Evolutionary conservation across 2,888 invertebrate species (phyloP), one percentile per base, ranked within the genome.

Genomic region (Timema cristinae): DNA sequence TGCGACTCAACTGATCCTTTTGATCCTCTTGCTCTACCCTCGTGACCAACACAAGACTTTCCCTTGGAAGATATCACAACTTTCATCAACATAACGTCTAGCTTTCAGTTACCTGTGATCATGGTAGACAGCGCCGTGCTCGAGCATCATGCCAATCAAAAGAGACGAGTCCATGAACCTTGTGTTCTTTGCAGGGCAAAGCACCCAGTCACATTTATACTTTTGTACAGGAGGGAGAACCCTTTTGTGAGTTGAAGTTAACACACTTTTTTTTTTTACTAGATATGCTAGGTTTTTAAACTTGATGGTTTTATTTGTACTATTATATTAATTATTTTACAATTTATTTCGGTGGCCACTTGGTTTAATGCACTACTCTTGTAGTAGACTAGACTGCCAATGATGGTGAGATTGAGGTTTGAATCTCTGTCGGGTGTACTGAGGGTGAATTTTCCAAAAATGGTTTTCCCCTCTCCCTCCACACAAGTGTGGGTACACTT

Each of bases 61-160:
- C 54, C 68, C 13, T 9, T 71, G 10, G 63, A 67, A 13, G 74
- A 74, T 10, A 61, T 73, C 32, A 56, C 11, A 32, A 50, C 71
- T 49, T 9, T 74, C 59, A 69, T 67, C 67, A 74, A 74, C 66
- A 69, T 73, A 32, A 68, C 74, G 7, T 66, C 69, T 13, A 71
- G 68, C 54, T 63, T 73, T 52, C 69, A 70, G 32, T 15, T 72
- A 48, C 67, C 69, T n/a, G 9, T 74, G n/a, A 47, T 74, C 49
- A 59, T 61, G 16, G 68, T 69, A 61, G 74, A 74, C 66, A 69
- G 67, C 7, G 48, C 67, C 16, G 54, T 68, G 9, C 66, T 74
- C n/a, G 71, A 72, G 54, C 59, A 50, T 8, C 32, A 32, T 48
- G 15, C 48, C 0, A 51, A 59, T 48, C 56, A 68, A 47, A 67